These are phyloP conservation scores for Drosophila tanythrix DNA, from an alignment of 2,888 invertebrate genomes.

Conservation along the genomic window DNA sequence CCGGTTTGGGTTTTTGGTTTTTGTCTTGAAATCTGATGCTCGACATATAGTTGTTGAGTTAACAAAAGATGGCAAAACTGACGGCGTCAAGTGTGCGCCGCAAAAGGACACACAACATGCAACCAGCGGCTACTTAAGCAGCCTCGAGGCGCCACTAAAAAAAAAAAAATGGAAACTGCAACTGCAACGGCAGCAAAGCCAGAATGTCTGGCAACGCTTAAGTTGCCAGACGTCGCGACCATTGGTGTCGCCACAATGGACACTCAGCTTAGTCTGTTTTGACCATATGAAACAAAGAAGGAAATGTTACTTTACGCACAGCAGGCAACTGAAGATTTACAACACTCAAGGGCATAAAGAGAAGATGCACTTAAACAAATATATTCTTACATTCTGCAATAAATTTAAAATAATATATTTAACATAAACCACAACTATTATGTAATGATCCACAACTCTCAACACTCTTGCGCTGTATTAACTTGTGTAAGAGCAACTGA, in stretches of 20 bases:
- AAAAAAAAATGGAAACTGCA: constrained; percentile 6
- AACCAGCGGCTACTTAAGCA: constrained; percentile 65
- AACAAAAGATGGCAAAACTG: constrained; percentile 29
- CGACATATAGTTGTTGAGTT: background rate
- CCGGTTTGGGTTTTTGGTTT: constrained; percentile 40
- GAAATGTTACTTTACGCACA: constrained; percentile 22
- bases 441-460: background rate
- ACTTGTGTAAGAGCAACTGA: background rate
- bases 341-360: constrained; percentile 1
- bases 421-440: background rate
- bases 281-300: constrained; percentile 19
- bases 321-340: constrained; percentile 18
- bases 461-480: background rate
- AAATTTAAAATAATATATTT: background rate
- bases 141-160: constrained; percentile 67
- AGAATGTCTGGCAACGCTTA: constrained; percentile 80
- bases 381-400: background rate
- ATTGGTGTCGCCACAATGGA: constrained; percentile 61
- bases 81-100: constrained; percentile 76
- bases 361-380: background rate
- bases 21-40: constrained; percentile 78
- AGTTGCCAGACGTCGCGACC: constrained; percentile 71
- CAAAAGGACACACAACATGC: constrained; percentile 29
- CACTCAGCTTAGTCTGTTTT: constrained; percentile 12
- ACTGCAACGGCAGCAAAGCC: constrained; percentile 59